Percentiles rank a stretch among this genome's conserved stretches.
These are phyloP conservation scores for Brenthis daphne DNA, from an alignment of 2,888 invertebrate genomes.

Conservation along the genomic window DNA sequence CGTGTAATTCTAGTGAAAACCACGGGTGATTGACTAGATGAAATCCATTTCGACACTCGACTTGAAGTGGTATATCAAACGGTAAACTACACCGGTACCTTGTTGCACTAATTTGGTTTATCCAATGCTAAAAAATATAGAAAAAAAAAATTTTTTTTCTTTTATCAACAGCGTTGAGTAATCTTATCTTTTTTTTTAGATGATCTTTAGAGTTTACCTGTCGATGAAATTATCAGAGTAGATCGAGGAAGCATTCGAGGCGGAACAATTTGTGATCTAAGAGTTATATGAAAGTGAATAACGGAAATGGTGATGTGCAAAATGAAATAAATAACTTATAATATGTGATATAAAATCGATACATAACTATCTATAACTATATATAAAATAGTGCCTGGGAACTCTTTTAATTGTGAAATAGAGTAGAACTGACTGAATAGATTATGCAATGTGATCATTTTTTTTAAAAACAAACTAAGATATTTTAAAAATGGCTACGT, in stretches of 20 bases:
- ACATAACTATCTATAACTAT: conserved; percentile 6
- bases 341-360: conserved; percentile 9
- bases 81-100: conserved; percentile 50
- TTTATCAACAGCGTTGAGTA: neutral
- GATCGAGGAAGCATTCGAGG: conserved; percentile 28
- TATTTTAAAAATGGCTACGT: conserved; percentile 58
- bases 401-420: neutral
- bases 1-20: conserved; percentile 56
- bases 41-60: conserved; percentile 61
- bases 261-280: conserved; percentile 34
- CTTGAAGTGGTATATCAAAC: conserved; percentile 46
- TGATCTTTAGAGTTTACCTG: conserved; percentile 13
- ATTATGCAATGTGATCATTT: conserved; percentile 21
- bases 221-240: conserved; percentile 32
- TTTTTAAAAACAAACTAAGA: conserved; percentile 1
- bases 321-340: conserved; percentile 25
- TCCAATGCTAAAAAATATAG: neutral
- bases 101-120: conserved; percentile 27
- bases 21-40: conserved; percentile 59
- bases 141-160: neutral
- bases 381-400: conserved; percentile 4
- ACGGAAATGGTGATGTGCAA: conserved; percentile 32
- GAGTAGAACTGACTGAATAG: neutral
- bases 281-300: conserved; percentile 34
- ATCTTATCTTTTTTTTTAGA: conserved; percentile 3